Base-by-base conservation (phyloP, 2,888 invertebrate species). In the Drosophila meridiana region DNA sequence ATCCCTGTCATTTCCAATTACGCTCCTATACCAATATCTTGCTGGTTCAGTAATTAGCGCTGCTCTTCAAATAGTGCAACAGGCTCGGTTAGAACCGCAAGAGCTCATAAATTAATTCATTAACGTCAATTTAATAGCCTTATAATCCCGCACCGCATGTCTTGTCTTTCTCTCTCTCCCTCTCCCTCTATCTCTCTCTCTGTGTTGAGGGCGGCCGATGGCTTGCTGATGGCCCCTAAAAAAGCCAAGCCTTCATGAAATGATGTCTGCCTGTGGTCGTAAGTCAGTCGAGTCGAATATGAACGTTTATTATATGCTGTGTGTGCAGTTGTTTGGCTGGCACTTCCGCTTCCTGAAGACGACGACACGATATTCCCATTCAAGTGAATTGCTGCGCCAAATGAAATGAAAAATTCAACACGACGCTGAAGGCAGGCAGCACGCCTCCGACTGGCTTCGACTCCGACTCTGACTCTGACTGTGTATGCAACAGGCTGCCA, bases 361-460 rank as follows among this genome's bases (percentile, higher is more conserved):
- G 76, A 58, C 71, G 85, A 82, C 90, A 91, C 81, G 90, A 86
- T 89, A 87, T 88, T 91, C 85, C 75, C 88, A 90, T 89, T 91
- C 76, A 92, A 90, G 88, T 91, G 90, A 91, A 90, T 91, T 90
- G 91, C 90, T 87, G 90, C 91, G 87, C 91, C 85, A 91, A 90
- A 90, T 91, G 91, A 90, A 90, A 90, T 90, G 90, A 91, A 90
- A 91, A 90, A 90, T 92, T 91, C 87, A 90, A 85, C 88, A 89
- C 82, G 88, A 83, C 82, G 72, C 76, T 69, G 77, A 65, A 69
- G 69, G 69, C 74, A 68, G 40, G 65, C 60, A 57, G 79, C 79
- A 82, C 76, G 83, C 78, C 64, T 60, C 63, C 53, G 47, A 63
- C 69, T 61, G 26, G 57, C 66, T 57, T 26, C 13, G 34, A 3